phyloP scores from a whole-genome alignment of 2,113 vertebrate species.

The Pedionomus torquatus region DNA sequence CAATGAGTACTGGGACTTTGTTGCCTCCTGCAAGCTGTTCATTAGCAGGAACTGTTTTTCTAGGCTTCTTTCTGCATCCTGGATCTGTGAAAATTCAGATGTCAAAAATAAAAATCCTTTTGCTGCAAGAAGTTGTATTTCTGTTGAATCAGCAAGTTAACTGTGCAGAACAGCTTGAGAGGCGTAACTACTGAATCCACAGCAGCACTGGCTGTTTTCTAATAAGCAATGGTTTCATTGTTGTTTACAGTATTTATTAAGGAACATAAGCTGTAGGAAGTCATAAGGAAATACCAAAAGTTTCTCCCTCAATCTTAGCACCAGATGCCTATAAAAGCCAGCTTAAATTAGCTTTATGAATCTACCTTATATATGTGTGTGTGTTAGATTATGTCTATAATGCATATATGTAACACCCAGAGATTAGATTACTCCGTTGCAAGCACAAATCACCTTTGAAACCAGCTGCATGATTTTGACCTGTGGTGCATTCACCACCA shows the following conservation, averaged over 20 bases:
- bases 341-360: not conserved
- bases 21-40: not conserved
- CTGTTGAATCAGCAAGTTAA: not conserved
- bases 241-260: not conserved
- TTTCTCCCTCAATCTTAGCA: not conserved
- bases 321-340: not conserved
- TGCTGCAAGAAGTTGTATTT: not conserved
- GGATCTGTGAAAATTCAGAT: not conserved
- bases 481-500: fast-evolving
- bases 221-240: not conserved
- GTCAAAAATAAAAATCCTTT: not conserved
- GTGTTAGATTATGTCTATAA: too few relatives aligned
- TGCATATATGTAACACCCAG: too few relatives aligned
- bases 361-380: too few relatives aligned
- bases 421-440: not conserved
- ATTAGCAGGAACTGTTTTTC: not conserved
- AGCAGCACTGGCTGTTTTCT: not conserved
- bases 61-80: not conserved
- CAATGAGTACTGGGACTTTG: not conserved
- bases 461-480: not conserved
- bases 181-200: not conserved
- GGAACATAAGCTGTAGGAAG: not conserved
- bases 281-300: not conserved
- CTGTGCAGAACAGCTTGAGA: not conserved
- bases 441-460: not conserved